These are phyloP conservation scores for Cyanistes caeruleus DNA, from an alignment of 2,113 vertebrate genomes.

Conservation along the genomic window DNA sequence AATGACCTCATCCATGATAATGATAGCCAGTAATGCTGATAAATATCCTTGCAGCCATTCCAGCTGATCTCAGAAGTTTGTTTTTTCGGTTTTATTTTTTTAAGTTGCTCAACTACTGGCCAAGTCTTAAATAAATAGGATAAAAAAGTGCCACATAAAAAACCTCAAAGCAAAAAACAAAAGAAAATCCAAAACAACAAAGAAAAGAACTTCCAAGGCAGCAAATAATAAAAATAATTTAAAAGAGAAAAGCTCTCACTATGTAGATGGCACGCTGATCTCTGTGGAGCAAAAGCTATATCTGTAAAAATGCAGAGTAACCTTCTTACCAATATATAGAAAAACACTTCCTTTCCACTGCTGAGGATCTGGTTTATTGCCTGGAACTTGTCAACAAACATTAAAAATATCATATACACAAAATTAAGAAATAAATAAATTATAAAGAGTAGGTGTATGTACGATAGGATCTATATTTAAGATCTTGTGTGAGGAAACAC, in stretches of 20 bases:
- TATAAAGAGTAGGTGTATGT: rapidly evolving
- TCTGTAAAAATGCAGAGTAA: rapidly evolving
- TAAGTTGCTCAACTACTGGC: rapidly evolving
- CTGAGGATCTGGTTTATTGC: neutral
- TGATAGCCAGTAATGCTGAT: neutral
- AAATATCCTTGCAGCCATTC: neutral
- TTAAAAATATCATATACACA: neutral
- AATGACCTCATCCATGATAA: neutral
- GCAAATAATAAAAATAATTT: neutral
- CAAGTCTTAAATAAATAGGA: neutral
- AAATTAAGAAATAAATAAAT: neutral
- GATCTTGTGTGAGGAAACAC: neutral
- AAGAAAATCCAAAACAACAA: neutral
- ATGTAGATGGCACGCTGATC: neutral
- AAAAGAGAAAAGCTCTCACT: rapidly evolving
- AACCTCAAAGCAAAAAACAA: neutral
- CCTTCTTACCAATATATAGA: neutral
- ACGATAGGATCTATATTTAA: neutral
- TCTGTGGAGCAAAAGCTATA: neutral
- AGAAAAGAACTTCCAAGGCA: neutral
- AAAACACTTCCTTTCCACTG: neutral
- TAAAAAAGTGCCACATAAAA: rapidly evolving
- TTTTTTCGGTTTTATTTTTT: too few relatives aligned
- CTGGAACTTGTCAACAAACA: neutral
- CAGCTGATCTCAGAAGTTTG: neutral